Evolutionary conservation across 2,888 invertebrate species (phyloP).

Genomic region (Volucella zonaria): DNA sequence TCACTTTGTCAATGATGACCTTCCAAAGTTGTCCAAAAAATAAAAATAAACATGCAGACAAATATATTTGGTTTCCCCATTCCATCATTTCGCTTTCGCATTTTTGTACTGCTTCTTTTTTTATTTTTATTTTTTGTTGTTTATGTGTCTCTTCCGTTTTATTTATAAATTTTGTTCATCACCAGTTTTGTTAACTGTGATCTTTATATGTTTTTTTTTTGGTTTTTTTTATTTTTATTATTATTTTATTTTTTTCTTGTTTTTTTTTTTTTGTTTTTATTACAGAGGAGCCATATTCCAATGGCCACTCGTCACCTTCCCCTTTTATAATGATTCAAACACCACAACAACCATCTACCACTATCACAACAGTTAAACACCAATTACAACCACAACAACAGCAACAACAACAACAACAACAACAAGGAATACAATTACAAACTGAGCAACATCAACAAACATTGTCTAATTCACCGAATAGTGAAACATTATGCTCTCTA

Average conservation of each 20-base stretch:
- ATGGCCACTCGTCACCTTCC: slow-evolving; percentile 75
- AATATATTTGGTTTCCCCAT: slow-evolving; percentile 5
- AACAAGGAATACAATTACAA: slow-evolving; percentile 73
- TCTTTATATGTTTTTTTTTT: slow-evolving; percentile 44
- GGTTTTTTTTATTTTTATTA: slow-evolving; percentile 50
- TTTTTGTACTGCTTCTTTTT: slow-evolving; percentile 26
- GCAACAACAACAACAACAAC: slow-evolving; percentile 75
- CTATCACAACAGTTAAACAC: slow-evolving; percentile 67
- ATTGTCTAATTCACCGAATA: slow-evolving; percentile 59
- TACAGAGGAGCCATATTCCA: slow-evolving; percentile 81
- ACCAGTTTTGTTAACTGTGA: slow-evolving; percentile 68
- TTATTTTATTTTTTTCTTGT: slow-evolving; percentile 70
- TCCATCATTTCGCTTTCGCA: slow-evolving; percentile 26
- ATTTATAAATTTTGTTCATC: slow-evolving; percentile 12
- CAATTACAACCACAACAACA: slow-evolving; percentile 74
- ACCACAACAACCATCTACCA: slow-evolving; percentile 71
- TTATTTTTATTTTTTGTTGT: slow-evolving; percentile 42
- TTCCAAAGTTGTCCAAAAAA: slow-evolving; percentile 38
- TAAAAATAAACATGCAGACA: neutral
- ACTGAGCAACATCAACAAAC: slow-evolving; percentile 61
- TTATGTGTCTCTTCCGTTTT: slow-evolving; percentile 18
- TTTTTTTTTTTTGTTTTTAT: slow-evolving; percentile 74
- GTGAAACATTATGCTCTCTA: slow-evolving; percentile 57
- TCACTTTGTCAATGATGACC: slow-evolving; percentile 47
- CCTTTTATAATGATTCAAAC: slow-evolving; percentile 76